phyloP scores from a whole-genome alignment of 2,797 vertebrate genomes.

The Tinamus major region DNA sequence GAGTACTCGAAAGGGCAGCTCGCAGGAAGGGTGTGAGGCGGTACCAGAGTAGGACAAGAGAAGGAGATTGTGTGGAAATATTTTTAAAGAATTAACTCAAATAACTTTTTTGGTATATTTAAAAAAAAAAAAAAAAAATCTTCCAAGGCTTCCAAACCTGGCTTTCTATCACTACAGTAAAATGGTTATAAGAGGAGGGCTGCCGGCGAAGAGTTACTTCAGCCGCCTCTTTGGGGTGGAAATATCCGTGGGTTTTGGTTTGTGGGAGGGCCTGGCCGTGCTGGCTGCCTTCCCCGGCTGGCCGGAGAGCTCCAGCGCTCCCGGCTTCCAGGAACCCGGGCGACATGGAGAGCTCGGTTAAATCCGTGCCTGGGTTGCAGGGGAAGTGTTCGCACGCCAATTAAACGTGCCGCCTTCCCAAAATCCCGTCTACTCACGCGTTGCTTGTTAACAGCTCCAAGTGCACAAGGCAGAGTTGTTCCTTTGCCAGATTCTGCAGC shows the following conservation, averaged over 20 bases:
- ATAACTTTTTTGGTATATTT: background rate
- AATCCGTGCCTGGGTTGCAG: background rate
- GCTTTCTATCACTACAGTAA: conserved; percentile 15
- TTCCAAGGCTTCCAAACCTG: background rate
- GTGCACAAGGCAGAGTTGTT: background rate
- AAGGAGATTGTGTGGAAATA: background rate
- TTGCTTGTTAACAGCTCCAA: background rate
- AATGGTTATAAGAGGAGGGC: background rate
- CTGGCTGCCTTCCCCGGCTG: background rate
- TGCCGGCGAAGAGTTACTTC: background rate
- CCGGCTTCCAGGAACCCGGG: background rate
- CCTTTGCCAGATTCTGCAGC: background rate
- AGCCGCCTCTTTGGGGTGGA: background rate
- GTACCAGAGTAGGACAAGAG: background rate
- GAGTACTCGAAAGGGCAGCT: rapidly evolving
- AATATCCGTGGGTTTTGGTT: background rate
- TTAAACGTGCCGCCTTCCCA: background rate
- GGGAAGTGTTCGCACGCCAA: background rate
- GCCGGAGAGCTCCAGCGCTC: background rate
- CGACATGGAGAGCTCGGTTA: background rate
- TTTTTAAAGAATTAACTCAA: conserved; percentile 10
- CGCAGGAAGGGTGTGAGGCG: background rate
- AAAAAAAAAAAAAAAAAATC: background rate
- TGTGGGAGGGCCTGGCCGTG: background rate
- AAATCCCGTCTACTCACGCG: background rate